Evolutionary conservation across 2,113 vertebrate genomes (phyloP).

Genomic region (Myodes glareolus): DNA sequence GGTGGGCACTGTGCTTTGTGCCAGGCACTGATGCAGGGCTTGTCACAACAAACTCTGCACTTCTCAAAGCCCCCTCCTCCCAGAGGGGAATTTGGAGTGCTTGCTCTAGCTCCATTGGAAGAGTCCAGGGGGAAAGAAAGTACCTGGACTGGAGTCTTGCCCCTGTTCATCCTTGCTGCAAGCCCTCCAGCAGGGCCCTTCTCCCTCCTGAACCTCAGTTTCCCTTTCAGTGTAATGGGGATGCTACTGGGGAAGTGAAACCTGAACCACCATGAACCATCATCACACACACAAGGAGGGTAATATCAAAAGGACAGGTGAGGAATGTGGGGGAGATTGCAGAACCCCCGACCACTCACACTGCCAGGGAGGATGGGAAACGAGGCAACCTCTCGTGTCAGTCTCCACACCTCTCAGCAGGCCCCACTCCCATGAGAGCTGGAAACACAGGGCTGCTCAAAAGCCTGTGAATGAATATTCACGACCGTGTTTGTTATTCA

Average conservation of each 20-base stretch:
- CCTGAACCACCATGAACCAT: not conserved
- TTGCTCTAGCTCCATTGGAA: not conserved
- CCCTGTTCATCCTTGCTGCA: not conserved
- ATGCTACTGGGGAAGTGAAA: not conserved
- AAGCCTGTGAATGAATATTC: not conserved
- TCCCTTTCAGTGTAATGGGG: not conserved
- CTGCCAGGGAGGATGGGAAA: not conserved
- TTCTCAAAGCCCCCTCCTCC: not conserved
- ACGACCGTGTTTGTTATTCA: not conserved
- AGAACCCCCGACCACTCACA: not conserved
- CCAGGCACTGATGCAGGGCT: not conserved
- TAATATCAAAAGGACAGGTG: not conserved
- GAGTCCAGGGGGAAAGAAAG: not conserved
- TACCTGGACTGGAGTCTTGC: not conserved
- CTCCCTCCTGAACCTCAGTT: not conserved
- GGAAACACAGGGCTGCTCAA: not conserved
- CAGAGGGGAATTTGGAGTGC: not conserved
- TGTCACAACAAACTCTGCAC: not conserved
- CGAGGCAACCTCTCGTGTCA: not conserved
- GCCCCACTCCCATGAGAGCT: not conserved
- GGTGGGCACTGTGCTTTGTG: rapidly evolving
- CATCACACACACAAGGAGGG: not conserved
- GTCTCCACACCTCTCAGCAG: not conserved
- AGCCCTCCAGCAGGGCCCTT: not conserved
- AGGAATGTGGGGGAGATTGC: not conserved